Evolutionary conservation across 1,140 invertebrate species (phyloP).

Genomic region (Euwallacea similis): DNA sequence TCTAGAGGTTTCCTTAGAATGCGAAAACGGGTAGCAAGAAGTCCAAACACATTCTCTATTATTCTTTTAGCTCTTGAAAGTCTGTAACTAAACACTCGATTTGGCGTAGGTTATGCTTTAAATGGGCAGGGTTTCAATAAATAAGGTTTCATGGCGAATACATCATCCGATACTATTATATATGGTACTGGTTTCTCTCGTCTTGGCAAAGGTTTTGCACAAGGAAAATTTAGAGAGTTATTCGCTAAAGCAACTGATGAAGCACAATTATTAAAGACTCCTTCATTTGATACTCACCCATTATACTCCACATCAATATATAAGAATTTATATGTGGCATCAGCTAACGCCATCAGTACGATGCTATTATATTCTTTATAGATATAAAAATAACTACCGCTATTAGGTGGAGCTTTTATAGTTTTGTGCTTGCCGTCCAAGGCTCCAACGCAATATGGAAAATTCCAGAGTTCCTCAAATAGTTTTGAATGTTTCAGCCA

Average conservation of each 20-base stretch:
- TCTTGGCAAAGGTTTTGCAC: slow-evolving; percentile 25
- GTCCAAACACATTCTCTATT: slow-evolving; percentile 54
- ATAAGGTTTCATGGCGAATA: slow-evolving; percentile 40
- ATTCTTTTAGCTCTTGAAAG: slow-evolving; percentile 51
- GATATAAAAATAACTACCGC: slow-evolving; percentile 33
- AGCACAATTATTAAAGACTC: slow-evolving; percentile 40
- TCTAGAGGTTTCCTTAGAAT: neutral
- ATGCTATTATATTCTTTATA: slow-evolving; percentile 37
- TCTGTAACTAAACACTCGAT: slow-evolving; percentile 55
- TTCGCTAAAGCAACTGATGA: slow-evolving; percentile 19
- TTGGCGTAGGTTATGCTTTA: slow-evolving; percentile 23
- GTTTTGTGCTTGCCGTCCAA: neutral
- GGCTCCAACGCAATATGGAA: neutral
- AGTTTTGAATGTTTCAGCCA: neutral
- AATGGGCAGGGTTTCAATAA: slow-evolving; percentile 39
- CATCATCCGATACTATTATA: slow-evolving; percentile 42
- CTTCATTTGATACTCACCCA: slow-evolving; percentile 47
- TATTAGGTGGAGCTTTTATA: slow-evolving; percentile 12
- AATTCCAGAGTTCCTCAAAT: neutral
- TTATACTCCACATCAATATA: slow-evolving; percentile 47
- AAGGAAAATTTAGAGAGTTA: slow-evolving; percentile 18
- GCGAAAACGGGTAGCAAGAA: slow-evolving; percentile 41
- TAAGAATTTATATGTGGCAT: slow-evolving; percentile 50
- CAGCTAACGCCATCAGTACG: slow-evolving; percentile 47
- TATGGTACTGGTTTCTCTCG: slow-evolving; percentile 36